These are phyloP conservation scores for Pterophyllum scalare DNA, from an alignment of 2,113 vertebrate species.

Conservation along the genomic window DNA sequence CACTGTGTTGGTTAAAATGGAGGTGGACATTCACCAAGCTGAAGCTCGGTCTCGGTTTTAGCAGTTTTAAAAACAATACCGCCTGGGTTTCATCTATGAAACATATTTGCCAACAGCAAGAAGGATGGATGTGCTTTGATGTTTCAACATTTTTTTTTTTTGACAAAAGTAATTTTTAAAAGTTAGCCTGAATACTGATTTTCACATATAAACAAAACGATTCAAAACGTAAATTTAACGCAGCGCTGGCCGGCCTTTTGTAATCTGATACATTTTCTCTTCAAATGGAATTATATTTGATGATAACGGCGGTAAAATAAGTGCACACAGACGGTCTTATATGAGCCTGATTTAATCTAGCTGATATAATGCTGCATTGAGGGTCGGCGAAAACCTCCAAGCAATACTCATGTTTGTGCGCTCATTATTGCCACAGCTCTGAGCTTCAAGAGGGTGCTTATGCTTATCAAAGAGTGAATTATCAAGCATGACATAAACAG, in stretches of 20 bases:
- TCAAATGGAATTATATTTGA: neutral
- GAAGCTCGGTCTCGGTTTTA: no score
- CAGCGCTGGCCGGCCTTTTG: neutral
- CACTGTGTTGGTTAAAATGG: no score
- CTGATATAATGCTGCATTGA: neutral
- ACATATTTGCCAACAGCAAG: neutral
- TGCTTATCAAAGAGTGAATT: conserved; percentile 76
- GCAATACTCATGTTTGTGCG: conserved; percentile 40
- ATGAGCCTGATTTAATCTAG: conserved; percentile 25
- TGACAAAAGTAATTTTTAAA: neutral
- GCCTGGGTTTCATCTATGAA: neutral
- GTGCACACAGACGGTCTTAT: neutral
- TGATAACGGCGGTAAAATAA: neutral
- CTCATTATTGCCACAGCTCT: conserved; percentile 58
- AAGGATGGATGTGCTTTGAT: no score
- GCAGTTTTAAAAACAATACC: neutral
- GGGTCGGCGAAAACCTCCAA: conserved; percentile 42
- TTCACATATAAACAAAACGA: neutral
- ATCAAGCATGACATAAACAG: conserved; percentile 79
- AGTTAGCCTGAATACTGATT: neutral
- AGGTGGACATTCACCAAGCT: no score
- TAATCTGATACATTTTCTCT: neutral
- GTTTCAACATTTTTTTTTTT: neutral
- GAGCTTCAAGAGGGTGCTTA: conserved; percentile 60
- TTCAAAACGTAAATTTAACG: neutral